Conservation (phyloP, 2,888 invertebrate species). For the Macrophya annulata region DNA sequence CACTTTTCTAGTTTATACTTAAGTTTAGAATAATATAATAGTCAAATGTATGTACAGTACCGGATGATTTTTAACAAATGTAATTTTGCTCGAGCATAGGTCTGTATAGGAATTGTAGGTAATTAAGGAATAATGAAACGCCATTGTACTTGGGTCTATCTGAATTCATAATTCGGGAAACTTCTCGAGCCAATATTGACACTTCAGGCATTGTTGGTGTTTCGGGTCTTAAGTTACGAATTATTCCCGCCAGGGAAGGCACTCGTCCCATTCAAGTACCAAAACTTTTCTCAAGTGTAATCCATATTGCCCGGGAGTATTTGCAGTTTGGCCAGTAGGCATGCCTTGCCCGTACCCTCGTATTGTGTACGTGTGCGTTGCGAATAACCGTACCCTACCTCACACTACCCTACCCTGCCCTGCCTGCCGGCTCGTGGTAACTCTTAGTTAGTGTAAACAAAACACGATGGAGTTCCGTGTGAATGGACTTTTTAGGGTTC, state of each 20-base stretch:
- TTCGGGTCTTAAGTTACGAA: slow-evolving; percentile 48
- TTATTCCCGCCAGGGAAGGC: slow-evolving; percentile 35
- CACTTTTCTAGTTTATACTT: background rate
- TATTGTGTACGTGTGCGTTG: slow-evolving; percentile 31
- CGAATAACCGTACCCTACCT: background rate
- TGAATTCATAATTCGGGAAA: slow-evolving; percentile 43
- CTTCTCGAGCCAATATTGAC: slow-evolving; percentile 50
- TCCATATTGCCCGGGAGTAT: slow-evolving; percentile 42
- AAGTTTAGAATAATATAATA: background rate
- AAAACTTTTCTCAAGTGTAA: slow-evolving; percentile 55
- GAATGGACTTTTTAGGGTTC: slow-evolving; percentile 50
- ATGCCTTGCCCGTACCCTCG: background rate
- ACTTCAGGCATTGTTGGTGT: slow-evolving; percentile 38
- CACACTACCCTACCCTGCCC: background rate
- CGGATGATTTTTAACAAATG: background rate
- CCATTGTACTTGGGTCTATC: slow-evolving; percentile 23
- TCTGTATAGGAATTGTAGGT: background rate
- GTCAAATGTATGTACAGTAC: background rate
- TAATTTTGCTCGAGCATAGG: background rate
- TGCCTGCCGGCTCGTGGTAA: slow-evolving; percentile 1
- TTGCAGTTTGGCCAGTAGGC: slow-evolving; percentile 39
- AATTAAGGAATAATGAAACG: slow-evolving; percentile 35
- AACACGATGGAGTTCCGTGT: slow-evolving; percentile 47
- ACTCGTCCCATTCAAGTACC: slow-evolving; percentile 54
- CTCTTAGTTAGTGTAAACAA: slow-evolving; percentile 50